A percentile compares a stretch with the other conserved stretches of the same genome.
Conservation (phyloP, 2,797 vertebrate species). For the Gadopsis bispinosus region DNA sequence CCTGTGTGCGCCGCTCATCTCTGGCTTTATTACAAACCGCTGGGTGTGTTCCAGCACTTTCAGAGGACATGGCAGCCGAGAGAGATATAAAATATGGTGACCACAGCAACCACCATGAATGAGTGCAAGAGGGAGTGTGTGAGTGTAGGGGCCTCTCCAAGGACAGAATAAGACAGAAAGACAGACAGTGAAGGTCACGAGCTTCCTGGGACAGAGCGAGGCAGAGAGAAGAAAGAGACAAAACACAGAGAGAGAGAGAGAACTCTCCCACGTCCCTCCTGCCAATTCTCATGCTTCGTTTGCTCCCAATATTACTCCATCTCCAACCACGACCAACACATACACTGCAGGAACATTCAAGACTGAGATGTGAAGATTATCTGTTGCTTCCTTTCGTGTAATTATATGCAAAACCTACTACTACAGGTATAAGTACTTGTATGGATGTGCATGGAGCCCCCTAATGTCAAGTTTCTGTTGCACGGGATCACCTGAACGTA, state of each 20-base stretch:
- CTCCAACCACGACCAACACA: conserved; percentile 11
- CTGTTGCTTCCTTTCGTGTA: conserved; percentile 22
- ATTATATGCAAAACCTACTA: conserved; percentile 9
- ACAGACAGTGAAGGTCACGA: conserved; percentile 54
- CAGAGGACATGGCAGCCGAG: conserved; percentile 69
- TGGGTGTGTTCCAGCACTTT: conserved; percentile 52
- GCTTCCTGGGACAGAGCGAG: conserved; percentile 46
- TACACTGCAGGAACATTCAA: not conserved
- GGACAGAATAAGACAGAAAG: conserved; percentile 30
- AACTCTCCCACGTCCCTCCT: conserved; percentile 63
- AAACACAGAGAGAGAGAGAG: conserved; percentile 44
- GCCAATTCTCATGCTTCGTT: conserved; percentile 28
- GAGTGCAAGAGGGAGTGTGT: conserved; percentile 5
- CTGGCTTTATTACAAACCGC: conserved; percentile 77
- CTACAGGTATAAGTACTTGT: conserved; percentile 4
- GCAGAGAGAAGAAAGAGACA: conserved; percentile 33
- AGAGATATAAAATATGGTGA: conserved; percentile 73
- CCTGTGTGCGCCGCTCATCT: conserved; percentile 10
- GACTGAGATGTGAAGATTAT: conserved; percentile 19
- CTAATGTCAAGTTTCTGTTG: conserved; percentile 4
- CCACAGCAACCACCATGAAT: conserved; percentile 69
- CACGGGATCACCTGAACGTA: not conserved
- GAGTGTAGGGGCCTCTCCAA: conserved; percentile 38
- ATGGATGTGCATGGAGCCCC: not conserved
- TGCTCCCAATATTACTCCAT: conserved; percentile 5